Conservation (phyloP, 2,888 invertebrate genomes). For the Adineta ricciae region DNA sequence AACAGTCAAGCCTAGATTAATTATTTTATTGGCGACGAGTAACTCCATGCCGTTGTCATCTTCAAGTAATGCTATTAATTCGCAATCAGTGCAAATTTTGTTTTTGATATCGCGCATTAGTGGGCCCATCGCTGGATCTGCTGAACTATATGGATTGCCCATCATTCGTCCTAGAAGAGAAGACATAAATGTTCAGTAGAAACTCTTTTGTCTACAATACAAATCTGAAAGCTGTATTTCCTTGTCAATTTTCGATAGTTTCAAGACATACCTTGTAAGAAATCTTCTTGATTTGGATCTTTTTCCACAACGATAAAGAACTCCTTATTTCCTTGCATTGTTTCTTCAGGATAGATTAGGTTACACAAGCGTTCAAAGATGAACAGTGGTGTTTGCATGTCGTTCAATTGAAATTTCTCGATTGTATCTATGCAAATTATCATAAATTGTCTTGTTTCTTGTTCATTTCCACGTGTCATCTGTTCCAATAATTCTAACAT, state of each 20-base stretch:
- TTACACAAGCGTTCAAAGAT: constrained; percentile 92
- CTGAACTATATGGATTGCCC: constrained; percentile 89
- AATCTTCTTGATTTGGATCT: constrained; percentile 97
- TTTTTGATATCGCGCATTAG: constrained; percentile 97
- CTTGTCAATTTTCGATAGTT: too few relatives aligned
- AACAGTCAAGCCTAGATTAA: constrained; percentile 85
- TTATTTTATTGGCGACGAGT: constrained; percentile 91
- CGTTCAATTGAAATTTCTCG: constrained; percentile 71
- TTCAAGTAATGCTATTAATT: constrained; percentile 87
- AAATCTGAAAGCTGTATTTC: too few relatives aligned
- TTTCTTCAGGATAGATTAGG: constrained; percentile 69
- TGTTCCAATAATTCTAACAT: constrained; percentile 80
- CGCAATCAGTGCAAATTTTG: constrained; percentile 80
- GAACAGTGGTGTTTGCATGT: constrained; percentile 88
- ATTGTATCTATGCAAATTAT: constrained; percentile 89
- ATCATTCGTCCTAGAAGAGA: constrained; percentile 71
- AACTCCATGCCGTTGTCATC: constrained; percentile 98
- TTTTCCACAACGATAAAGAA: constrained; percentile 91
- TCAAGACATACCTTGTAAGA: constrained; percentile 65
- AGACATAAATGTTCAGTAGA: too few relatives aligned
- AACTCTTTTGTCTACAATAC: too few relatives aligned
- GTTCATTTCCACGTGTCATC: constrained; percentile 69
- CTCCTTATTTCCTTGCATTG: constrained; percentile 67
- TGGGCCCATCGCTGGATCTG: constrained; percentile 85
- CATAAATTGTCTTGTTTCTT: constrained; percentile 89